Evolutionary conservation across 2,888 invertebrate species (phyloP).

Genomic region (Saturnia pavonia): DNA sequence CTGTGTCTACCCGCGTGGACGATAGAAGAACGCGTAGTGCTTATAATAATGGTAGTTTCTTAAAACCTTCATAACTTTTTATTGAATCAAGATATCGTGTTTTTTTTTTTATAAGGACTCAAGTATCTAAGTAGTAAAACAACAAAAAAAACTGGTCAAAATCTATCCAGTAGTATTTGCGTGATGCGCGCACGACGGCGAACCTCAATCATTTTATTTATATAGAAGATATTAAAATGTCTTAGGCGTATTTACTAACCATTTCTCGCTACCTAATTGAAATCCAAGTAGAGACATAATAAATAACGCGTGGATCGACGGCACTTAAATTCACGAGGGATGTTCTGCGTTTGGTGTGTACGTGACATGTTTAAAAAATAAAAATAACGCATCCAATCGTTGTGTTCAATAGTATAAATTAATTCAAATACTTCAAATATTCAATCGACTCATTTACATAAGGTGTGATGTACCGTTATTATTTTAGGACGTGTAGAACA

Average conservation of each 20-base stretch:
- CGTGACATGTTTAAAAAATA: constrained; percentile 4
- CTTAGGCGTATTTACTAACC: not conserved
- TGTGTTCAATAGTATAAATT: constrained; percentile 4
- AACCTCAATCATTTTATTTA: too few relatives aligned
- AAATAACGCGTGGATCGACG: not conserved
- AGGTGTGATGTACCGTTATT: not conserved
- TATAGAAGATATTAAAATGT: too few relatives aligned
- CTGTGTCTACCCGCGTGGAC: too few relatives aligned
- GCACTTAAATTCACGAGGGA: constrained; percentile 5
- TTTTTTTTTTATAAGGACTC: too few relatives aligned
- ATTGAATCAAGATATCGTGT: too few relatives aligned
- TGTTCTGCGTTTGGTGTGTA: constrained; percentile 12
- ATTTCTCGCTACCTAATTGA: constrained; percentile 5
- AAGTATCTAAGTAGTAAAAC: too few relatives aligned
- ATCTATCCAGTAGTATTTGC: too few relatives aligned
- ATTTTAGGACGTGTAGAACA: not conserved
- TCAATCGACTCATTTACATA: constrained; percentile 6
- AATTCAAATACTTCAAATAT: not conserved
- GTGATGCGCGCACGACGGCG: too few relatives aligned
- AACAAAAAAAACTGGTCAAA: too few relatives aligned
- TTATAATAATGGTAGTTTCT: too few relatives aligned
- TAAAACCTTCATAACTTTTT: too few relatives aligned
- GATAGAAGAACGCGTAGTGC: too few relatives aligned
- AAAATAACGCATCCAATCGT: not conserved
- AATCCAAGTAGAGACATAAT: constrained; percentile 8